Conservation (phyloP, 2,888 invertebrate species). For the Nemoura dubitans region DNA sequence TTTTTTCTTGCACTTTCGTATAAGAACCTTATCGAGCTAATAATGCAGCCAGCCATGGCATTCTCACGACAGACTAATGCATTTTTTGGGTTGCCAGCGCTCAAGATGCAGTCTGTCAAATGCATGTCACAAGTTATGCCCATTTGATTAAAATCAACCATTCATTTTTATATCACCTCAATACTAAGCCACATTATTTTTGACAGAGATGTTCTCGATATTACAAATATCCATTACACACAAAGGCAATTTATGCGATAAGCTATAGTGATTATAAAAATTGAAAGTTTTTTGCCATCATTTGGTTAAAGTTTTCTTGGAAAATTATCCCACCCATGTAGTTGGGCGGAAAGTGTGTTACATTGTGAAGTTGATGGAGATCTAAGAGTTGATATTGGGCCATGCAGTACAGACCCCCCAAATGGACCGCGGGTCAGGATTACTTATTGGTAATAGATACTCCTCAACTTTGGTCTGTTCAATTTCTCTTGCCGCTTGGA, state of each 20-base stretch:
- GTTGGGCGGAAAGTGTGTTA: neutral
- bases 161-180: conserved; percentile 13
- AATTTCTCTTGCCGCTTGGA: no score
- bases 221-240: neutral
- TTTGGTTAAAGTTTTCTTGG: neutral
- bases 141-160: neutral
- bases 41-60: neutral
- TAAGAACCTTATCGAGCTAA: neutral
- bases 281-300: neutral
- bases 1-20: neutral
- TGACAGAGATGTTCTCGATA: neutral
- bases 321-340: neutral
- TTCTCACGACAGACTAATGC: neutral
- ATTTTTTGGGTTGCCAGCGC: neutral
- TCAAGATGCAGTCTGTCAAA: neutral
- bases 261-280: neutral
- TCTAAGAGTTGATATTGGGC: no score
- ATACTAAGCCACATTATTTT: neutral
- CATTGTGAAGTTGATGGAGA: neutral
- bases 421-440: neutral
- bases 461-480: neutral
- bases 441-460: neutral
- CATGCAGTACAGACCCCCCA: neutral
- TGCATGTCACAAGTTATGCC: neutral
- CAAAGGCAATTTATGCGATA: neutral